A percentile compares a stretch with the other conserved stretches of the same genome.
Evolutionary conservation across 2,888 invertebrate genomes (phyloP).

Genomic region (Tetranychus piercei): DNA sequence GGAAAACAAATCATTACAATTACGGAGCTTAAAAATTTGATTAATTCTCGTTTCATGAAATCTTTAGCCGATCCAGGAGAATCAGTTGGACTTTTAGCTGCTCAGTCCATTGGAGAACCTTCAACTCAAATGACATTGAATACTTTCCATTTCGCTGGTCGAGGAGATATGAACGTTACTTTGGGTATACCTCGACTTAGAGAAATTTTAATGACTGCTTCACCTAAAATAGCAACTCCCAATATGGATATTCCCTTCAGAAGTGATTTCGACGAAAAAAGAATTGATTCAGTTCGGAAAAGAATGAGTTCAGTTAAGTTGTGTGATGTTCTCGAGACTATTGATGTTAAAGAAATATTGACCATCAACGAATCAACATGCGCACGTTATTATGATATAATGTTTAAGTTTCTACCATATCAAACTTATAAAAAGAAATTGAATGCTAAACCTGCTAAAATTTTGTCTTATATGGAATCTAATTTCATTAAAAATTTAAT

Average conservation of each 20-base stretch:
- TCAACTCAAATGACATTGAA: conserved; percentile 99
- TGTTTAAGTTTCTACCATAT: conserved; percentile 53
- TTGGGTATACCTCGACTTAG: conserved; percentile 92
- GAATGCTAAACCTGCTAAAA: conserved; percentile 47
- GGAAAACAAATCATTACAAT: not conserved
- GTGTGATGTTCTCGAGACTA: conserved; percentile 22
- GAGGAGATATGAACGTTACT: conserved; percentile 99
- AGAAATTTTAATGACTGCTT: conserved; percentile 88
- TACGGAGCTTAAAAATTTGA: conserved; percentile 38
- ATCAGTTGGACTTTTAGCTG: conserved; percentile 84
- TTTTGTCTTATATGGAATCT: conserved; percentile 54
- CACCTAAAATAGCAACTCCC: conserved; percentile 81
- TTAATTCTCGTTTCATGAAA: conserved; percentile 55
- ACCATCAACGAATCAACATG: conserved; percentile 29
- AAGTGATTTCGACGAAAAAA: conserved; percentile 37
- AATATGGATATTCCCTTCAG: conserved; percentile 79
- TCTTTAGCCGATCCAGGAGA: conserved; percentile 75
- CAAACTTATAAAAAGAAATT: conserved; percentile 54
- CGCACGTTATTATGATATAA: conserved; percentile 46
- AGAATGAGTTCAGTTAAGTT: conserved; percentile 21
- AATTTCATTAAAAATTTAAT: conserved; percentile 31
- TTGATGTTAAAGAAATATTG: conserved; percentile 20
- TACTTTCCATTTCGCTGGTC: conserved; percentile 97
- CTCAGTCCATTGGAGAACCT: conserved; percentile 85
- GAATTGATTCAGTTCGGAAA: conserved; percentile 49